Evolutionary conservation across 2,113 vertebrate genomes (phyloP).

Genomic region (Tricholaema leucomelas): DNA sequence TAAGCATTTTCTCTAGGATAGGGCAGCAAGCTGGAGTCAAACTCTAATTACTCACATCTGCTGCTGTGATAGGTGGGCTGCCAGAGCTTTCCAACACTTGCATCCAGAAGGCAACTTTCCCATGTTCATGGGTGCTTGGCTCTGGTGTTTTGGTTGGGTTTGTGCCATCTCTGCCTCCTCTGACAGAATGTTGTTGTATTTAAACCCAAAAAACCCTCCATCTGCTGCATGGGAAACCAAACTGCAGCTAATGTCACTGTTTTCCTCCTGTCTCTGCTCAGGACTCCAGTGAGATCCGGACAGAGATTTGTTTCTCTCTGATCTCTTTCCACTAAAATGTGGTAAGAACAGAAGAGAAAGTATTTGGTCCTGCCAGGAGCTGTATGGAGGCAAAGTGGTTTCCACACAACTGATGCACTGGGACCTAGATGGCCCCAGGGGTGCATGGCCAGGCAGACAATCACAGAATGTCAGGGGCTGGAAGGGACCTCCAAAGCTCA

Average conservation of each 20-base stretch:
- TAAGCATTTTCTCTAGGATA: not conserved
- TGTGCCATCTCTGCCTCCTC: not conserved
- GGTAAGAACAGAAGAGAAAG: not conserved
- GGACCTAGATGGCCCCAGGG: no score
- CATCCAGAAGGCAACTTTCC: slow-evolving; percentile 8
- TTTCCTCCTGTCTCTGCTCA: not conserved
- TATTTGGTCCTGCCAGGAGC: not conserved
- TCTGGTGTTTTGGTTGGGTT: not conserved
- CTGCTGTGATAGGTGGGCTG: not conserved
- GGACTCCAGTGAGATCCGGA: not conserved
- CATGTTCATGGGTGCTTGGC: not conserved
- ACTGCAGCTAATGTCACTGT: not conserved
- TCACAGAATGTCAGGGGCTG: no score
- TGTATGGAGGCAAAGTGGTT: no score
- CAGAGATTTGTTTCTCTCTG: not conserved
- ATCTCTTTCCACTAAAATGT: not conserved
- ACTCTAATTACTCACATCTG: slow-evolving; percentile 20
- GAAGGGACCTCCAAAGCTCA: no score
- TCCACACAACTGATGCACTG: no score
- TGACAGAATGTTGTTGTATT: not conserved
- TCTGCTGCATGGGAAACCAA: not conserved
- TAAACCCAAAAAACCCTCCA: slow-evolving; percentile 38
- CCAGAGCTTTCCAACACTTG: not conserved
- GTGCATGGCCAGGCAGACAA: no score
- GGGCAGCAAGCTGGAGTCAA: not conserved